Conservation (phyloP, 2,113 vertebrate genomes). For the Esox niger region DNA sequence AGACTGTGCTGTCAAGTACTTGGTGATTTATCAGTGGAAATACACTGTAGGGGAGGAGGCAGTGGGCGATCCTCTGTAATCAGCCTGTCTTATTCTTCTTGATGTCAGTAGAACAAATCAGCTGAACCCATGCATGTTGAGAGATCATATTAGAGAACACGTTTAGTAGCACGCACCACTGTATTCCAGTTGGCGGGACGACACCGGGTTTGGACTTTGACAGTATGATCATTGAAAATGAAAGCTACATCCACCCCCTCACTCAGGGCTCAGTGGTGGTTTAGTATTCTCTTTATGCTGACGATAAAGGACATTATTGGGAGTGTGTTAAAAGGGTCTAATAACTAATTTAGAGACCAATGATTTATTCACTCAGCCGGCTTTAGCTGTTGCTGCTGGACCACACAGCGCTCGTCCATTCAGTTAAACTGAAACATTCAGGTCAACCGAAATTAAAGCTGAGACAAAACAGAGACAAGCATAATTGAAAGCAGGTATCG, state of each 20-base stretch:
- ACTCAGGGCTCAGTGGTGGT: conserved; percentile 15
- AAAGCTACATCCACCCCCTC: conserved; percentile 6
- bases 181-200: neutral
- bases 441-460: conserved; percentile 34
- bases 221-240: neutral
- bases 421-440: conserved; percentile 25
- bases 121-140: too few relatives aligned
- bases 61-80: too few relatives aligned
- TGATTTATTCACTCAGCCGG: neutral
- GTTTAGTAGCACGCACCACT: too few relatives aligned
- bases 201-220: neutral
- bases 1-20: too few relatives aligned
- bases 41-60: too few relatives aligned
- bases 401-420: neutral
- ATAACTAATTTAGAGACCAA: conserved; percentile 30
- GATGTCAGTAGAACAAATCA: too few relatives aligned
- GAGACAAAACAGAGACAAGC: conserved; percentile 4
- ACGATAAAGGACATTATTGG: neutral
- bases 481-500: neutral
- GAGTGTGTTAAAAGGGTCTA: conserved; percentile 44
- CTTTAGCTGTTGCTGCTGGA: conserved; percentile 23
- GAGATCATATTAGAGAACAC: too few relatives aligned
- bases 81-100: too few relatives aligned
- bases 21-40: too few relatives aligned
- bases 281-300: conserved; percentile 47